These are phyloP conservation scores for Apostichopus japonicus DNA, from an alignment of 35 echinoderm and acorn worm genomes.

Conservation along the genomic window DNA sequence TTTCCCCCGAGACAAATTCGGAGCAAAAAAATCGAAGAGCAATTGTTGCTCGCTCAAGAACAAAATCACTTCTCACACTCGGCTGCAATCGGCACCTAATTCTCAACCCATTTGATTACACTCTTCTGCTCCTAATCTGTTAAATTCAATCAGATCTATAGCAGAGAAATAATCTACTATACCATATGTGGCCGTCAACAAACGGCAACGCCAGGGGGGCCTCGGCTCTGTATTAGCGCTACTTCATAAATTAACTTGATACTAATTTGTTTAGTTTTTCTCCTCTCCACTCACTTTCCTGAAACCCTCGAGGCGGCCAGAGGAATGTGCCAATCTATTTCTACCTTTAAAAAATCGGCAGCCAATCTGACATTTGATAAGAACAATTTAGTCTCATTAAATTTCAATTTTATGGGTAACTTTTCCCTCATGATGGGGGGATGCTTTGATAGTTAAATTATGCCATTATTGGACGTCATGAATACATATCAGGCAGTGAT, in stretches of 20 bases:
- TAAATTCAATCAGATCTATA: conserved; percentile 49
- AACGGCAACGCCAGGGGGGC: conserved; percentile 17
- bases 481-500: conserved; percentile 1
- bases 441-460: conserved; percentile 24
- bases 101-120: conserved; percentile 49
- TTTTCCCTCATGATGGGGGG: background rate
- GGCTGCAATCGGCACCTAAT: conserved; percentile 50
- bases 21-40: conserved; percentile 32
- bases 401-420: conserved; percentile 19
- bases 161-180: conserved; percentile 24
- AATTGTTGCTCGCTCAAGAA: conserved; percentile 51
- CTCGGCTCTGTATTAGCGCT: background rate
- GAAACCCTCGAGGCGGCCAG: conserved; percentile 3
- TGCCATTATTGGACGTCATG: conserved; percentile 7
- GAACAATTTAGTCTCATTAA: conserved; percentile 20
- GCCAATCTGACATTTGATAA: background rate
- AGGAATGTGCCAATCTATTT: conserved; percentile 16
- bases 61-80: conserved; percentile 53
- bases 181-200: conserved; percentile 49
- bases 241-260: conserved; percentile 57
- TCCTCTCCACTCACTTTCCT: background rate
- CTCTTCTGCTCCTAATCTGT: conserved; percentile 54
- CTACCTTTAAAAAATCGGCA: background rate
- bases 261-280: conserved; percentile 50
- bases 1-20: conserved; percentile 40